phyloP scores from a whole-genome alignment of 2,797 vertebrate genomes.

The Phoeniculus purpureus region DNA sequence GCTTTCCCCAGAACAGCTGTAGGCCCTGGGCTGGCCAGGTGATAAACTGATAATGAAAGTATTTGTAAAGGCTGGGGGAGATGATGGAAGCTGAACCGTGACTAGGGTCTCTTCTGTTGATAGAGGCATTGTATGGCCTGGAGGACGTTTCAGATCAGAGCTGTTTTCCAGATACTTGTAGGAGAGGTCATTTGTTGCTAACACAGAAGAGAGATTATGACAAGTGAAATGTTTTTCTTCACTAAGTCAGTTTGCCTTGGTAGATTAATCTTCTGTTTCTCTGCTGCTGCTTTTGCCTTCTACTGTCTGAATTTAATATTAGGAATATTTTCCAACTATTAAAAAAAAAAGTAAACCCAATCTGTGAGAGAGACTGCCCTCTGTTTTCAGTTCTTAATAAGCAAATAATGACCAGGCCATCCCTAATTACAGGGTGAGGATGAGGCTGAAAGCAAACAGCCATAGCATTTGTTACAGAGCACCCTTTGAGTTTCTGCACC shows the following conservation, averaged over 20 bases:
- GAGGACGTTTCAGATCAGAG: background rate
- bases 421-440: background rate
- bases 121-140: background rate
- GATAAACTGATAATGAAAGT: background rate
- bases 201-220: background rate
- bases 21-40: background rate
- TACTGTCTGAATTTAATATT: background rate
- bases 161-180: conserved; percentile 12
- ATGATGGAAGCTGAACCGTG: background rate
- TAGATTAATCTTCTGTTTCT: conserved; percentile 19
- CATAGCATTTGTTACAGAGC: background rate
- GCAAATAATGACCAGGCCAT: conserved; percentile 10
- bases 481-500: background rate
- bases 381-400: conserved; percentile 20
- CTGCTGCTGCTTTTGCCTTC: background rate
- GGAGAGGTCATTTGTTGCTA: background rate
- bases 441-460: conserved; percentile 24
- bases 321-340: background rate
- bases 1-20: background rate
- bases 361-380: background rate
- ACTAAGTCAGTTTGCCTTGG: conserved; percentile 7
- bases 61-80: background rate
- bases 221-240: background rate
- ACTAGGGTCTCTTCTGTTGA: background rate
- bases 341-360: background rate